These are phyloP conservation scores for Neosilurus mollespiculum DNA, from an alignment of 2,797 vertebrate genomes.

Conservation along the genomic window DNA sequence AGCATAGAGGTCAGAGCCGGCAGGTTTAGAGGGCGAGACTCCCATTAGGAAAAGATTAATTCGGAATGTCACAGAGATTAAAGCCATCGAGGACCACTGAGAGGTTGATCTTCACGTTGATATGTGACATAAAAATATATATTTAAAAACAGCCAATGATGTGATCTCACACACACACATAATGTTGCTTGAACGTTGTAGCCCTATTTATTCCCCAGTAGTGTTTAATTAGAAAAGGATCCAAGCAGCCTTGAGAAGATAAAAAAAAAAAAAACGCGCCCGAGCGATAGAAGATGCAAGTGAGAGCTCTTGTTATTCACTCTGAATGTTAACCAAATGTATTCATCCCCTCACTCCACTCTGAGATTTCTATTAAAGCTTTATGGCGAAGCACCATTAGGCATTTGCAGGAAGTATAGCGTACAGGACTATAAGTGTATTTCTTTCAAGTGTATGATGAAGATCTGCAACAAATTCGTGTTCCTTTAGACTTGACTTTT, in stretches of 20 bases:
- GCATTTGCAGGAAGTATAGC: slow-evolving; percentile 8
- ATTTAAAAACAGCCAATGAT: slow-evolving; percentile 29
- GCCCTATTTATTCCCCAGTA: not conserved
- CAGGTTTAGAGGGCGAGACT: slow-evolving; percentile 50
- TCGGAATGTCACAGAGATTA: slow-evolving; percentile 51
- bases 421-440: slow-evolving; percentile 20
- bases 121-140: slow-evolving; percentile 2
- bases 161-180: not conserved
- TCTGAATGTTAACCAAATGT: slow-evolving; percentile 16
- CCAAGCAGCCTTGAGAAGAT: slow-evolving; percentile 1
- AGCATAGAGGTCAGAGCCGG: slow-evolving; percentile 38
- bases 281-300: not conserved
- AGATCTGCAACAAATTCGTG: slow-evolving; percentile 1
- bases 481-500: not conserved
- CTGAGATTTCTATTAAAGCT: not conserved
- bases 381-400: not conserved
- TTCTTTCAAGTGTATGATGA: slow-evolving; percentile 2
- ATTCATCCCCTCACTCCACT: slow-evolving; percentile 3
- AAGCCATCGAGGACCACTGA: slow-evolving; percentile 27
- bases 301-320: slow-evolving; percentile 20
- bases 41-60: slow-evolving; percentile 57
- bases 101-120: slow-evolving; percentile 38
- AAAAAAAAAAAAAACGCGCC: slow-evolving; percentile 4
- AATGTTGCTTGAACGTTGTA: not conserved
- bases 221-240: slow-evolving; percentile 30